phyloP scores from a whole-genome alignment of 2,797 vertebrate genomes.

The Sebastes cheni region DNA sequence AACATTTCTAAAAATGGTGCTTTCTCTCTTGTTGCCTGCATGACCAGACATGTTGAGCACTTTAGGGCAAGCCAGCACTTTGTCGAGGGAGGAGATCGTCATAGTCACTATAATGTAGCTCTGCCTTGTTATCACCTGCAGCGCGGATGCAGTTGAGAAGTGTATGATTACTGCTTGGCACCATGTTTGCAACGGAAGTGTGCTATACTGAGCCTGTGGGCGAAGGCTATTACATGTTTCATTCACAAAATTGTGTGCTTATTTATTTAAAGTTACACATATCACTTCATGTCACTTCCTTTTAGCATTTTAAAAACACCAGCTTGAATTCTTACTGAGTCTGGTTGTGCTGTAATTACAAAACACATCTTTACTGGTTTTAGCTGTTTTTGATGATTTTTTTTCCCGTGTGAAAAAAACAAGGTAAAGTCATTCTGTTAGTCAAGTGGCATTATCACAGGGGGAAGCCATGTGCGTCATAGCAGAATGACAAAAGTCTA shows the following conservation, averaged over 20 bases:
- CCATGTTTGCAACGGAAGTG: not conserved
- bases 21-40: not conserved
- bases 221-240: not conserved
- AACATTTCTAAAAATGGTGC: constrained; percentile 5
- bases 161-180: not conserved
- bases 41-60: not conserved
- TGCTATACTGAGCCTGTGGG: not conserved
- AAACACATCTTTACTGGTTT: not conserved
- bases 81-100: not conserved
- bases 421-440: not conserved
- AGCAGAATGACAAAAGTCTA: not conserved
- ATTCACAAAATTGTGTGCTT: not conserved
- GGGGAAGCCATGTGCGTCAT: not conserved
- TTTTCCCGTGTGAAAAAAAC: not conserved
- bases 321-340: not conserved
- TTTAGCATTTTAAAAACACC: not conserved
- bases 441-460: not conserved
- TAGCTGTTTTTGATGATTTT: not conserved
- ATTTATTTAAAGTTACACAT: not conserved
- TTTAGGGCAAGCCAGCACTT: not conserved
- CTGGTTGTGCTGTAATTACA: not conserved
- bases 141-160: not conserved
- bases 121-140: not conserved
- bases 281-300: not conserved
- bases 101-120: not conserved